Evolutionary conservation across 2,888 invertebrate species (phyloP), one percentile per base, ranked within the genome.

Genomic region (Tholera decimalis): DNA sequence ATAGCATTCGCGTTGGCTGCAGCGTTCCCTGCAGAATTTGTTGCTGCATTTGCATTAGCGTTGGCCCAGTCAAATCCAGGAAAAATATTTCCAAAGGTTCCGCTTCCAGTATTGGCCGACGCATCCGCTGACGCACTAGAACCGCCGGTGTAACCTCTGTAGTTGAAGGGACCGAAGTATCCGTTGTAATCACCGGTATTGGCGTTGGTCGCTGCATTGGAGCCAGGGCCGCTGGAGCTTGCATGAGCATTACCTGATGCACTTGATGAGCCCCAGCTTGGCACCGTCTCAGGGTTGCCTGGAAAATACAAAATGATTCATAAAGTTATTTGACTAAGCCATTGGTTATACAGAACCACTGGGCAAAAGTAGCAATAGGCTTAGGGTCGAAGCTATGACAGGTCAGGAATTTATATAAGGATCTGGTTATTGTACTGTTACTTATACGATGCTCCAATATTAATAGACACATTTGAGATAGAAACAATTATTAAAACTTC

Each of bases 81-180:
- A 20, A 43, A 70, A 33, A 63, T 24, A 26, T 49, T 53, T 44
- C 53, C 75, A 39, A 44, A 64, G 20, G 3, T 7, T 46, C 72
- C 66, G 44, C 24, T 65, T 39, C 26, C 65, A 43, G 53, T n/a
- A 18, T 65, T 61, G 0, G 61, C 67, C 35, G 56, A 49, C 3
- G 75, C 62, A 18, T 76, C 67, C n/a, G 71, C 66, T 50, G 58
- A 63, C 33, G 77, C 80, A 49, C 68, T 62, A 9, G 79, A 58
- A 44, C 69, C 22, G 13, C 49, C 18, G 11, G 75, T 51, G 20
- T 55, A 74, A 13, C 54, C 57, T 22, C 50, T 62, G 1, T 51
- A 70, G 30, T 24, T 59, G 30, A 49, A 70, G 8, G 75, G 65
- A 37, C 65, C 65, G 15, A 33, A 70, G 18, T 70, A 39, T 20